Evolutionary conservation across 2,797 vertebrate species (phyloP).

Genomic region (Neosilurus hyrtlii): DNA sequence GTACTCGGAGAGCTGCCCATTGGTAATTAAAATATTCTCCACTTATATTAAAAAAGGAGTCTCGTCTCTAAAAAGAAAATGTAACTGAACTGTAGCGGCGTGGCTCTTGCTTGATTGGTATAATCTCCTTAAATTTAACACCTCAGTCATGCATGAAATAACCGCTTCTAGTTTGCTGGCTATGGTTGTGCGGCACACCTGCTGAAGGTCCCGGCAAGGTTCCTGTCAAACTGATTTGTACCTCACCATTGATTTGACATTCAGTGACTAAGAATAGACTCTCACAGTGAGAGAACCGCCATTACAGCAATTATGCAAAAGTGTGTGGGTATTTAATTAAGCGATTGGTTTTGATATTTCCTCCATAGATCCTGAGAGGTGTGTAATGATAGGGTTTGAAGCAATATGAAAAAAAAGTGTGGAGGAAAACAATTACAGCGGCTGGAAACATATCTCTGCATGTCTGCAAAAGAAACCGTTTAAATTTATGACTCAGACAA

Average conservation of each 20-base stretch:
- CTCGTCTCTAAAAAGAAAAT: neutral
- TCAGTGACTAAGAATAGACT: constrained; percentile 49
- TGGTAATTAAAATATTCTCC: neutral
- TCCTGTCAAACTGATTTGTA: constrained; percentile 48
- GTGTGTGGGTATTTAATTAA: constrained; percentile 44
- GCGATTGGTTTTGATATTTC: constrained; percentile 13
- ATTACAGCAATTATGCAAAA: constrained; percentile 32
- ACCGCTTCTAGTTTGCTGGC: constrained; percentile 32
- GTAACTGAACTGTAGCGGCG: constrained; percentile 20
- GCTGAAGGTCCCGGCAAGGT: constrained; percentile 34
- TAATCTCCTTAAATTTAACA: constrained; percentile 47
- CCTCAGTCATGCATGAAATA: constrained; percentile 35
- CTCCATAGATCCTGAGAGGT: constrained; percentile 19
- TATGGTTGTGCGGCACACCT: constrained; percentile 37
- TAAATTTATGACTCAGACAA: neutral
- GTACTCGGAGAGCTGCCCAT: neutral
- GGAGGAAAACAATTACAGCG: neutral
- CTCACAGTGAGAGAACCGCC: constrained; percentile 20
- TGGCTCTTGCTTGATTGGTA: constrained; percentile 38
- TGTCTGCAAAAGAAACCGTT: neutral
- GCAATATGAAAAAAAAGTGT: neutral
- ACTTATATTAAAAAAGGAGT: neutral
- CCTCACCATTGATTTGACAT: constrained; percentile 46
- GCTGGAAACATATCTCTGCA: neutral
- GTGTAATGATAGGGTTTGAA: constrained; percentile 19